These are phyloP conservation scores for Nephrotoma flavescens DNA, from an alignment of 2,888 invertebrate species.

Conservation along the genomic window DNA sequence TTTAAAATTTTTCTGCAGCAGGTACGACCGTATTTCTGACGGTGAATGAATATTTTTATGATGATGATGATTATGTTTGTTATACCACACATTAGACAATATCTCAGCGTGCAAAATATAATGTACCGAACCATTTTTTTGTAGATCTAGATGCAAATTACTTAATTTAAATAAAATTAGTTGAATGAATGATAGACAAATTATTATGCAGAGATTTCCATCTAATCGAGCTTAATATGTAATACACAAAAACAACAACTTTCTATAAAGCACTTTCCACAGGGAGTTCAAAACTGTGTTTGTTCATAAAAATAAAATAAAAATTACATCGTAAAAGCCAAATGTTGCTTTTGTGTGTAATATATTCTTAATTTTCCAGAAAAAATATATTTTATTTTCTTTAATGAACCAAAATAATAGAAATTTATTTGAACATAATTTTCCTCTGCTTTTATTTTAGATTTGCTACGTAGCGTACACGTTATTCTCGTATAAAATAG, in stretches of 20 bases:
- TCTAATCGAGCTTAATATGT: neutral
- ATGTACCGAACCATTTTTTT: neutral
- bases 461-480: neutral
- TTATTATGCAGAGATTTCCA: neutral
- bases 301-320: neutral
- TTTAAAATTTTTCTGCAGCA: neutral
- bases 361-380: neutral
- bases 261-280: neutral
- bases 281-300: neutral
- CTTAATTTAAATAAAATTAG: neutral
- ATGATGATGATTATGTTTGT: neutral
- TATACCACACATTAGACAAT: neutral
- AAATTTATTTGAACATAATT: neutral
- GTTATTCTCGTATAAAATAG: neutral
- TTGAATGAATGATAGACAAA: neutral
- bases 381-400: neutral
- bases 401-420: neutral
- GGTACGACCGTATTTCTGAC: neutral
- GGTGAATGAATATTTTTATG: neutral
- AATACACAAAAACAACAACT: neutral
- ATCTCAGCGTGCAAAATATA: neutral
- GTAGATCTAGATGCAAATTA: neutral
- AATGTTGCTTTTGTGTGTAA: neutral
- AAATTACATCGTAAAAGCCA: neutral
- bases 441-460: neutral